Evolutionary conservation across 1,140 invertebrate species (phyloP).

Genomic region (Dolichoris vasculosae): DNA sequence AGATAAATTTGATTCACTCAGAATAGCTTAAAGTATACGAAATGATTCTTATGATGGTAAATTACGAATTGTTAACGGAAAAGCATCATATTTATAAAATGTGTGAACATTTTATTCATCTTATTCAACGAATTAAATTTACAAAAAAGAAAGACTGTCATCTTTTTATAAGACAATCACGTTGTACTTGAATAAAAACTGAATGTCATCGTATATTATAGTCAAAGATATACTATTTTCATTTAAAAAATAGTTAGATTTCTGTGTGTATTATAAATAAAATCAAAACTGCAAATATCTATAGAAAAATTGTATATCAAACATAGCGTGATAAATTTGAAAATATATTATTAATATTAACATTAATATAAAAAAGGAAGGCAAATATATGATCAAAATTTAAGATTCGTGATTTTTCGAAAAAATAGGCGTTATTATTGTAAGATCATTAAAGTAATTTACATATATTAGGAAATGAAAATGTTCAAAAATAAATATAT

Average conservation of each 20-base stretch:
- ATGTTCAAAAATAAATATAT: slow-evolving; percentile 52
- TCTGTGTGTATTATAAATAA: slow-evolving; percentile 67
- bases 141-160: neutral
- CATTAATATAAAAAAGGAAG: slow-evolving; percentile 17
- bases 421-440: slow-evolving; percentile 41
- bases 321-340: slow-evolving; percentile 44
- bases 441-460: slow-evolving; percentile 41
- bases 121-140: slow-evolving; percentile 5
- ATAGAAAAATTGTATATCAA: slow-evolving; percentile 50
- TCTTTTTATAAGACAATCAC: neutral
- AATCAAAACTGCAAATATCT: slow-evolving; percentile 59
- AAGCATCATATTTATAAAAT: slow-evolving; percentile 24
- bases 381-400: slow-evolving; percentile 62
- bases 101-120: slow-evolving; percentile 26
- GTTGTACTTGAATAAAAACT: slow-evolving; percentile 16
- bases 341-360: slow-evolving; percentile 42
- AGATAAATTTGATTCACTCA: slow-evolving; percentile 10
- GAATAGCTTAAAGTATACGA: neutral
- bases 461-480: slow-evolving; percentile 44
- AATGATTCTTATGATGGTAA: slow-evolving; percentile 8
- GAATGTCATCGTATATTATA: slow-evolving; percentile 14
- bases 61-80: slow-evolving; percentile 3
- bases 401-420: slow-evolving; percentile 9
- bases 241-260: slow-evolving; percentile 62
- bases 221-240: slow-evolving; percentile 43